Evolutionary conservation across 2,797 vertebrate genomes (phyloP), one percentile per base, ranked within the genome.

Genomic region (Malurus splendens): DNA sequence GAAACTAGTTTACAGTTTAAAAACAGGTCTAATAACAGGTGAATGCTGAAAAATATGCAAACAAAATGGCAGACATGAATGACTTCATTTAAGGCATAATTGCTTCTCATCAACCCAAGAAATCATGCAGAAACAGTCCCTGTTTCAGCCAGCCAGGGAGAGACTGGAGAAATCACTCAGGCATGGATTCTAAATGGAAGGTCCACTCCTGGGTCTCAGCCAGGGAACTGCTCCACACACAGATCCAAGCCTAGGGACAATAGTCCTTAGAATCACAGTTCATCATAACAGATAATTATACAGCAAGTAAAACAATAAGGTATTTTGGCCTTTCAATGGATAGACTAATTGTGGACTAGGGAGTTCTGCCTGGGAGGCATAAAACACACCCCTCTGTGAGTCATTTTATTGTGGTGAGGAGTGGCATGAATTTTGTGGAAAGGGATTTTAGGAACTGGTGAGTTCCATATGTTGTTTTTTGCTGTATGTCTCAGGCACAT

Each of bases 41-140:
- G 97, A 98, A 97, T 90, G 94, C 92, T 96, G 96, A 95, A 97
- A 97, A 97, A 97, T 97, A 97, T 97, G 97, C 97, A 97, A 98
- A 97, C 97, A 98, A 97, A 97, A 98, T 97, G 97, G 97, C 97
- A 98, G 97, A 97, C 97, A 97, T 97, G 97, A 98, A 97, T 97
- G 97, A 97, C 97, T 97, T 97, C 96, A 97, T 98, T 97, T 97
- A 97, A 97, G 89, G 93, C 96, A 96, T 98, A 97, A 98, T 97
- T 97, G 96, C 96, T 97, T 97, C 97, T 98, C 97, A 98, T 97
- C 97, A 98, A 97, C 97, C 95, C 96, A 97, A 97, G 96, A 98
- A 97, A 97, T 97, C 97, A 97, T 97, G 97, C 97, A 97, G 97
- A 98, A 98, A 97, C 96, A 96, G 97, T 94, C 96, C 95, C 95